Conservation (phyloP, 2,797 vertebrate genomes). For the Perodicticus potto region DNA sequence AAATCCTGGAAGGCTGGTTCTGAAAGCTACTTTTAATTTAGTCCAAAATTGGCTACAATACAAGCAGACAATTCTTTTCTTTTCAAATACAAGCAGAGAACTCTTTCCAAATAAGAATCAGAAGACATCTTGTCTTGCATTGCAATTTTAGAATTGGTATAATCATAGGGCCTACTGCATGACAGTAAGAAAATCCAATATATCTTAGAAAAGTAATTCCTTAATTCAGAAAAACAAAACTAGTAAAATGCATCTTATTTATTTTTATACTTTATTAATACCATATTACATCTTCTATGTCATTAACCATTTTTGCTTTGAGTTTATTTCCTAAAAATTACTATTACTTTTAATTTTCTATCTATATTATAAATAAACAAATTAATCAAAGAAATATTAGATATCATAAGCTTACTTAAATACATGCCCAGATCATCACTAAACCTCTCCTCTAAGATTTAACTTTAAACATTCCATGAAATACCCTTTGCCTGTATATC, state of each 20-base stretch:
- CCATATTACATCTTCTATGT: background rate
- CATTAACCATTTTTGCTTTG: background rate
- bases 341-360: slow-evolving; percentile 11
- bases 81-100: background rate
- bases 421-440: background rate
- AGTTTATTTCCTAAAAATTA: slow-evolving; percentile 28
- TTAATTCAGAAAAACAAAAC: slow-evolving; percentile 39
- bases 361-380: background rate
- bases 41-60: slow-evolving; percentile 16
- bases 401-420: background rate
- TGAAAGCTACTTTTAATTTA: slow-evolving; percentile 22
- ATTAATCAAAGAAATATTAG: background rate
- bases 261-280: background rate
- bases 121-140: background rate
- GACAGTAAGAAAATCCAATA: slow-evolving; percentile 20
- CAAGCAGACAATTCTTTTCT: slow-evolving; percentile 20
- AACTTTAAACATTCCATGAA: background rate
- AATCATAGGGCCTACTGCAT: background rate
- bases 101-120: background rate
- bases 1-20: slow-evolving; percentile 15
- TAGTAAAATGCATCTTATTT: slow-evolving; percentile 14
- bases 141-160: background rate
- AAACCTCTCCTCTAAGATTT: slow-evolving; percentile 2
- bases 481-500: background rate
- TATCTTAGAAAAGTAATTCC: slow-evolving; percentile 41